These are phyloP conservation scores for Akabosia matsudoensis DNA, from an alignment of 1,140 invertebrate genomes.

Conservation along the genomic window DNA sequence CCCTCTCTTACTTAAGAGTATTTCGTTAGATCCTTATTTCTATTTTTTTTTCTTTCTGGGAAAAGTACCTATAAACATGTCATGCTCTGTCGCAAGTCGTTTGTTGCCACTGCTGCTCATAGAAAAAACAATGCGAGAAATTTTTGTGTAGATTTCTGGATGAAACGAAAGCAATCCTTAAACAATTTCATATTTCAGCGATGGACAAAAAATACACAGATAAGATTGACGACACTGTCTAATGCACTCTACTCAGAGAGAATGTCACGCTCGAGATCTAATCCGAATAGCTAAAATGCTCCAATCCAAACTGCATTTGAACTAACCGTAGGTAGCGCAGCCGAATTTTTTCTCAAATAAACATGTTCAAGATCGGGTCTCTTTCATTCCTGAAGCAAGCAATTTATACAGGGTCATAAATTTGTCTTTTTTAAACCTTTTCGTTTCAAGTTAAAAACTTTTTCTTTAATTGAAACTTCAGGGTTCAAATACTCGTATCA, in stretches of 20 bases:
- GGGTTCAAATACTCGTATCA: not conserved
- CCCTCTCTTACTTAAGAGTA: not conserved
- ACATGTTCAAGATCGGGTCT: no score
- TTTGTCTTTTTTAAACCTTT: not conserved
- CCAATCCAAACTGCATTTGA: no score
- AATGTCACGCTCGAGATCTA: not conserved
- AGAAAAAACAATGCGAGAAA: no score
- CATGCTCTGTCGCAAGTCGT: not conserved
- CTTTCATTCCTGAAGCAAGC: not conserved
- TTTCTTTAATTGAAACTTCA: slow-evolving; percentile 3
- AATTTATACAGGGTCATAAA: slow-evolving; percentile 18
- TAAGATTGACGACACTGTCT: not conserved
- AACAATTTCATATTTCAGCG: not conserved
- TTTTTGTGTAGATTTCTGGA: not conserved
- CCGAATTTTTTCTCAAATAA: no score
- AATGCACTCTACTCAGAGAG: not conserved
- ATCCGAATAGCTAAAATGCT: no score
- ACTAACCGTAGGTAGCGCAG: no score
- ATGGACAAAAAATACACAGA: not conserved
- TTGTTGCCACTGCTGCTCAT: not conserved
- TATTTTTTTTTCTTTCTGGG: not conserved
- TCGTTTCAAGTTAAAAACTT: not conserved
- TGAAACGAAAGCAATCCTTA: not conserved
- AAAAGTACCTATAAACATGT: slow-evolving; percentile 15
- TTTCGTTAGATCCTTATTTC: not conserved